A percentile compares a stretch with the other conserved stretches of the same genome.
Conservation (phyloP, 2,888 invertebrate species). For the Julus scandinavius region DNA sequence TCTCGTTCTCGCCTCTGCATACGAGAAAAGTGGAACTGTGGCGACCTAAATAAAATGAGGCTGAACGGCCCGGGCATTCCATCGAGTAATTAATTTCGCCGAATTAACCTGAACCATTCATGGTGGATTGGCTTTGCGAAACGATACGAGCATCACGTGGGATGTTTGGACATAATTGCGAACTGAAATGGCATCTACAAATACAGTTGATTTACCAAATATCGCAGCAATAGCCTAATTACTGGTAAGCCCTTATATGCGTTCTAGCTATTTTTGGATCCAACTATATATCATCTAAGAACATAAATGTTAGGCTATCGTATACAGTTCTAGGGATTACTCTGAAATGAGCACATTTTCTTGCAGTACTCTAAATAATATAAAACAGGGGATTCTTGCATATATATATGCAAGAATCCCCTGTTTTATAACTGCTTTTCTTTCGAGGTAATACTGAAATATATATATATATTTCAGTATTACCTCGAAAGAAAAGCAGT, state of each 20-base stretch:
- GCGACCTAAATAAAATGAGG: constrained; percentile 34
- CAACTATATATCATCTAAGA: no score
- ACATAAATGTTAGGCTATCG: no score
- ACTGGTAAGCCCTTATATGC: neutral
- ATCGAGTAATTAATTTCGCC: constrained; percentile 1
- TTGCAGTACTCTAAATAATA: no score
- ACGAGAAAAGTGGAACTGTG: neutral
- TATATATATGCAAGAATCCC: no score
- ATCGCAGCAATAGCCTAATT: neutral
- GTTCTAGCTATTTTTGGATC: neutral
- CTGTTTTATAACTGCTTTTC: no score
- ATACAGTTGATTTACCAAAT: neutral
- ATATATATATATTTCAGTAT: no score
- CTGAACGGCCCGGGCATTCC: constrained; percentile 1
- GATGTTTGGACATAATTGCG: neutral
- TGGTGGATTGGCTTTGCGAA: neutral
- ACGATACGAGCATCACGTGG: neutral
- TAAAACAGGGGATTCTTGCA: no score
- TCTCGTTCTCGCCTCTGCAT: constrained; percentile 14
- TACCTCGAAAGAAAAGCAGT: no score
- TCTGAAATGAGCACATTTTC: no score
- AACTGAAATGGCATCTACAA: neutral
- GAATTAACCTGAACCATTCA: constrained; percentile 24
- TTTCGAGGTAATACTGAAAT: no score
- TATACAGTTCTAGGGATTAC: no score